These are phyloP conservation scores for Mercenaria mercenaria DNA, from an alignment of 1,140 invertebrate species.

Conservation along the genomic window DNA sequence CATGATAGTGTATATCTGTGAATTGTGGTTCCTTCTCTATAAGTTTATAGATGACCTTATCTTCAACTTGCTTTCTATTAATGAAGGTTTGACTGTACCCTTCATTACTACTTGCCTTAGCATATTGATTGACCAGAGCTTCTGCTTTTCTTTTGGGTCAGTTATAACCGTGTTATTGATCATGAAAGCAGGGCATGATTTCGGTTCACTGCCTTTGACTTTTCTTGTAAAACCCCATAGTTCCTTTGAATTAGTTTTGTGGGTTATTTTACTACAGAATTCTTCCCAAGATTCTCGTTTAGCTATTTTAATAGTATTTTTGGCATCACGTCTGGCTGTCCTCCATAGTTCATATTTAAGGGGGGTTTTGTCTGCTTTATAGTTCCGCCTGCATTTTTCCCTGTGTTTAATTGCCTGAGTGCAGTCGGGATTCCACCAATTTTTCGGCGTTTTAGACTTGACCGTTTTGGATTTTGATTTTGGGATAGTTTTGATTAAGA, in stretches of 20 bases:
- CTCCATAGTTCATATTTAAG: background rate
- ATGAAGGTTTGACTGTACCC: background rate
- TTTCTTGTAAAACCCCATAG: background rate
- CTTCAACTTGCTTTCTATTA: background rate
- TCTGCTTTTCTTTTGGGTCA: background rate
- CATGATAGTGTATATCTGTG: background rate
- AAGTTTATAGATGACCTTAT: background rate
- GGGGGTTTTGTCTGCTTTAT: background rate
- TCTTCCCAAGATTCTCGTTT: background rate
- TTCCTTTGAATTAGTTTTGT: background rate
- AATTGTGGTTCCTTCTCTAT: background rate
- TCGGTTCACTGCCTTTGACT: background rate
- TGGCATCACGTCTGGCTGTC: background rate
- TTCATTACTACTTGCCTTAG: background rate
- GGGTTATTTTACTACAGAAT: background rate
- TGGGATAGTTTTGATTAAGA: background rate
- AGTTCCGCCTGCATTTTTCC: background rate
- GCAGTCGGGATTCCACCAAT: background rate
- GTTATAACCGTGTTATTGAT: background rate
- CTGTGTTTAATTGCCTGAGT: background rate
- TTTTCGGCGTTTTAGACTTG: background rate
- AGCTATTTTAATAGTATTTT: background rate
- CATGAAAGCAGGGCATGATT: background rate
- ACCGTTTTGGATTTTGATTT: background rate
- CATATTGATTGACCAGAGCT: background rate